These are phyloP conservation scores for Silurus meridionalis DNA, from an alignment of 2,113 vertebrate genomes.

Conservation along the genomic window DNA sequence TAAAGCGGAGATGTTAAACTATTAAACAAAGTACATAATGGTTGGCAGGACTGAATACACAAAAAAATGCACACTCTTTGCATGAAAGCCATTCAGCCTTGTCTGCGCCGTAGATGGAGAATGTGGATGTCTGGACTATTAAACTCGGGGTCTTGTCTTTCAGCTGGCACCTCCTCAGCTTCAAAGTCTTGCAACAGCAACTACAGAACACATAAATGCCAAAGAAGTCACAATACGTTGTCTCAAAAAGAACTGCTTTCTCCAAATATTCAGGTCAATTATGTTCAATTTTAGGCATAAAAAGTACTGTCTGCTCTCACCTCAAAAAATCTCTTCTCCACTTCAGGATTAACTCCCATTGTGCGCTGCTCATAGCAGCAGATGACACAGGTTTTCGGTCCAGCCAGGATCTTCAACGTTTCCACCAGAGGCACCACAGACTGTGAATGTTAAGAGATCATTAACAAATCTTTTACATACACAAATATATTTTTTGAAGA, in stretches of 20 bases:
- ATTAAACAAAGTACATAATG: not conserved
- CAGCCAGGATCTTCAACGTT: slow-evolving; percentile 83
- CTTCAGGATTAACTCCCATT: slow-evolving; percentile 88
- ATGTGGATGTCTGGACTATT: slow-evolving; percentile 92
- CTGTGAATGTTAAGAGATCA: slow-evolving; percentile 62
- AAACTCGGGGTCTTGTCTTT: slow-evolving; percentile 88
- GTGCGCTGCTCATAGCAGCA: slow-evolving; percentile 96
- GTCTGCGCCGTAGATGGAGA: slow-evolving; percentile 72
- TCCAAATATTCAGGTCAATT: not conserved
- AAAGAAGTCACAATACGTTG: not conserved
- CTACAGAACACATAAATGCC: slow-evolving; percentile 63
- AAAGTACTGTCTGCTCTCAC: slow-evolving; percentile 65
- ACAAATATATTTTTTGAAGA: not conserved
- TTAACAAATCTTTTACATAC: not conserved
- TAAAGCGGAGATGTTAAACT: not conserved
- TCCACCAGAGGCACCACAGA: slow-evolving; percentile 87
- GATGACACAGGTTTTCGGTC: slow-evolving; percentile 83
- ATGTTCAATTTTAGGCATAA: not conserved
- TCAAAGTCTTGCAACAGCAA: slow-evolving; percentile 84
- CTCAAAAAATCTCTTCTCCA: slow-evolving; percentile 90
- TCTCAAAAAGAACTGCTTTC: not conserved
- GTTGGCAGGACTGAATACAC: not conserved
- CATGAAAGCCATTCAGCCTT: slow-evolving; percentile 47
- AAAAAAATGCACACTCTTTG: too few species aligned
- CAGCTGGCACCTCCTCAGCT: slow-evolving; percentile 82